phyloP scores from a whole-genome alignment of 2,113 vertebrate species.

The Oreochromis tanganicae region DNA sequence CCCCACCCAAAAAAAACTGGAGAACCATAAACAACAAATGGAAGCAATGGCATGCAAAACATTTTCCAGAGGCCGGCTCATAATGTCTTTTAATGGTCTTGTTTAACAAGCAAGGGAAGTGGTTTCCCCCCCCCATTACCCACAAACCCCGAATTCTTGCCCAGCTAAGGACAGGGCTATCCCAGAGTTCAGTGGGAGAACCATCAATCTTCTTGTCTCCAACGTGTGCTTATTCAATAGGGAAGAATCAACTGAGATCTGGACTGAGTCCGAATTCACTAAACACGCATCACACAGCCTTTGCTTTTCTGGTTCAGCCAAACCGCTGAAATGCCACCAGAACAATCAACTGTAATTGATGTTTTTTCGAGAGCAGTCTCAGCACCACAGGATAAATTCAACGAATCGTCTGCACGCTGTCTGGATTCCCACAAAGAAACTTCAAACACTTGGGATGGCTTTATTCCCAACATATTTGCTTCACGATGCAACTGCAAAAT shows the following conservation, averaged over 20 bases:
- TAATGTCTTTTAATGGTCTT: conserved; percentile 71
- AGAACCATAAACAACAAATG: conserved; percentile 62
- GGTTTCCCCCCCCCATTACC: conserved; percentile 68
- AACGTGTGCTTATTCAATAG: conserved; percentile 53
- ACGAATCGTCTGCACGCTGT: conserved; percentile 26
- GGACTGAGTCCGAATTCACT: conserved; percentile 49
- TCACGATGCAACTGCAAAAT: background rate
- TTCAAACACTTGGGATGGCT: conserved; percentile 38
- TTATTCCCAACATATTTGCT: conserved; percentile 19
- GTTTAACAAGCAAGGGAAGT: conserved; percentile 76
- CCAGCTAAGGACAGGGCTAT: conserved; percentile 63
- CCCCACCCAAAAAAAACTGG: background rate
- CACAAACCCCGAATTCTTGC: conserved; percentile 58
- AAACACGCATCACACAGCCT: conserved; percentile 28
- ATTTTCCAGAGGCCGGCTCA: conserved; percentile 43
- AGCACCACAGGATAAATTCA: conserved; percentile 35
- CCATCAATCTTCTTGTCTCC: conserved; percentile 64
- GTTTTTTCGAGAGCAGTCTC: conserved; percentile 47
- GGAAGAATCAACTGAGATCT: conserved; percentile 44
- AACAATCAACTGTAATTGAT: conserved; percentile 54
- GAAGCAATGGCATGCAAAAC: conserved; percentile 55
- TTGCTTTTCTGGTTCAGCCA: conserved; percentile 30
- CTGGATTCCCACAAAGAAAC: conserved; percentile 28
- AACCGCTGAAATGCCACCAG: conserved; percentile 59
- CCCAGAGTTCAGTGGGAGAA: conserved; percentile 68